Evolutionary conservation across 1,140 invertebrate species (phyloP).

Genomic region (Neotoxoptera formosana): DNA sequence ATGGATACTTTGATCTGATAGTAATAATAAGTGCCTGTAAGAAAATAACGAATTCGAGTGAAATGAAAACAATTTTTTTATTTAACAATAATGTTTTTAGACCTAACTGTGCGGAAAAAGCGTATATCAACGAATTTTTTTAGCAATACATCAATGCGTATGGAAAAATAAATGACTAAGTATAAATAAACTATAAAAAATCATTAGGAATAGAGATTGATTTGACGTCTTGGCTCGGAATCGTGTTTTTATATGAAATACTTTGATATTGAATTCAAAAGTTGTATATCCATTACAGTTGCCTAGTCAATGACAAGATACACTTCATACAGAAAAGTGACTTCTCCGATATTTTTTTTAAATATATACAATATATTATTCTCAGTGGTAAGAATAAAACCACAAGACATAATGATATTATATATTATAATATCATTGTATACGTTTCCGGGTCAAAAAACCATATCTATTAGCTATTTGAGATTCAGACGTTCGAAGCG

Average conservation of each 20-base stretch:
- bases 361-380: background rate
- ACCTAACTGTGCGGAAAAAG: too few relatives aligned
- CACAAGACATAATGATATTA: background rate
- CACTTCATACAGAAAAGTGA: background rate
- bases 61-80: too few relatives aligned
- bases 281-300: background rate
- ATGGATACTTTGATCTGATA: too few relatives aligned
- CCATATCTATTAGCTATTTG: background rate
- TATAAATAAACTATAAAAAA: background rate
- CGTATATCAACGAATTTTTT: too few relatives aligned
- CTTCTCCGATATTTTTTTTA: background rate
- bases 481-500: background rate
- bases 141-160: too few relatives aligned
- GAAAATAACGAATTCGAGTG: too few relatives aligned
- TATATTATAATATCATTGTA: background rate
- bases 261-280: background rate
- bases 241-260: background rate
- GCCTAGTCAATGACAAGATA: background rate
- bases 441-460: background rate
- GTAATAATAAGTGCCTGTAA: too few relatives aligned
- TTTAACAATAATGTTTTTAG: too few relatives aligned
- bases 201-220: background rate
- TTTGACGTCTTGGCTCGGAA: background rate
- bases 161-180: background rate
- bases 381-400: background rate